Evolutionary conservation across 2,113 vertebrate species (phyloP).

Genomic region (Nyctibius bracteatus): DNA sequence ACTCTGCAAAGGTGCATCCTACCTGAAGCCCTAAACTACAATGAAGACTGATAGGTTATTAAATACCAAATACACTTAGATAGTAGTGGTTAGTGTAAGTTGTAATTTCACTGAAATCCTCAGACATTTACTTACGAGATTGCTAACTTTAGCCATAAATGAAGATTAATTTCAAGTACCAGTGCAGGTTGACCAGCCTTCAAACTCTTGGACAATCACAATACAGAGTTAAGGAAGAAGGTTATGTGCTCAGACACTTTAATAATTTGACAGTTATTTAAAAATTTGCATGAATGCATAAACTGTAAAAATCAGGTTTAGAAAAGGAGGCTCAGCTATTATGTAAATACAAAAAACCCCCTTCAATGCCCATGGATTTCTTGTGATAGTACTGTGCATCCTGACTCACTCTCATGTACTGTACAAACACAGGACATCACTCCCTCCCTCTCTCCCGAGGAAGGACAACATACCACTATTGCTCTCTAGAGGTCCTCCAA

Average conservation of each 20-base stretch:
- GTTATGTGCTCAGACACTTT: neutral
- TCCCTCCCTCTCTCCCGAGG: too few species aligned
- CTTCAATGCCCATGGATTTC: neutral
- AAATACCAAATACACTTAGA: neutral
- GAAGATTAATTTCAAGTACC: neutral
- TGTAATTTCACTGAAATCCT: neutral
- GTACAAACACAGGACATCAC: neutral
- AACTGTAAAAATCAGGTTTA: neutral
- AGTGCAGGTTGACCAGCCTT: neutral
- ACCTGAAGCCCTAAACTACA: neutral
- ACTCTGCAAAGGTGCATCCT: neutral
- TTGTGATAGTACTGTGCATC: rapidly evolving
- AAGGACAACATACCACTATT: neutral
- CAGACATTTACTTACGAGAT: neutral
- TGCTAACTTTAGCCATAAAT: neutral
- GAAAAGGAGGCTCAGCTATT: neutral
- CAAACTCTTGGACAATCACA: neutral
- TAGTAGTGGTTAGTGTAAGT: neutral
- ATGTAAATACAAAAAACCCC: rapidly evolving
- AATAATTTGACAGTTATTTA: neutral
- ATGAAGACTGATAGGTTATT: too few species aligned
- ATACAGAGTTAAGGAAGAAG: neutral
- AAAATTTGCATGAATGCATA: neutral
- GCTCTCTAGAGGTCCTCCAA: conserved; percentile 13
- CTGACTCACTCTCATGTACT: rapidly evolving